These are phyloP conservation scores for Hedychridium roseum DNA, from an alignment of 2,888 invertebrate genomes.

Conservation along the genomic window DNA sequence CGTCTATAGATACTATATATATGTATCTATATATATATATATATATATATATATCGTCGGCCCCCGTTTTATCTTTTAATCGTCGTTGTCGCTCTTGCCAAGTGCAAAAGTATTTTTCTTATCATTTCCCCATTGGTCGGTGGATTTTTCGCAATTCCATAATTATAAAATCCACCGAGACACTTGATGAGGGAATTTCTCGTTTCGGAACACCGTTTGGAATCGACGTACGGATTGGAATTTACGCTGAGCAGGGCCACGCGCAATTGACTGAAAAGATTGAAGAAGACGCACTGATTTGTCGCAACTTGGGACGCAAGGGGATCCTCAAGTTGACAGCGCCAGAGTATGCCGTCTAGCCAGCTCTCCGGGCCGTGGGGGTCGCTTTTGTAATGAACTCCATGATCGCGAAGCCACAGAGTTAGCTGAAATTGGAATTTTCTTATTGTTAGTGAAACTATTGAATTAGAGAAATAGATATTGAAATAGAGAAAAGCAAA, in stretches of 20 bases:
- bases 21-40: too few species aligned
- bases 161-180: conserved; percentile 25
- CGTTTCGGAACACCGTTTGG: conserved; percentile 29
- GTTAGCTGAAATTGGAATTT: conserved; percentile 41
- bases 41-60: too few species aligned
- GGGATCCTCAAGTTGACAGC: conserved; percentile 46
- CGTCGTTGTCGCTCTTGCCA: conserved; percentile 27
- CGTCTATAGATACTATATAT: too few species aligned
- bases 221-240: conserved; percentile 25
- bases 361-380: conserved; percentile 32
- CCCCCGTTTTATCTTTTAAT: too few species aligned
- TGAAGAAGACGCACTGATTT: conserved; percentile 49
- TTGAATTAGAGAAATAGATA: not conserved
- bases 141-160: conserved; percentile 5
- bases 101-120: conserved; percentile 34
- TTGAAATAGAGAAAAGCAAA: not conserved
- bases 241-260: conserved; percentile 40
- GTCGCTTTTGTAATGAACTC: conserved; percentile 44
- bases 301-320: conserved; percentile 41
- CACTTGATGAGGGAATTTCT: conserved; percentile 36
- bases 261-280: conserved; percentile 50
- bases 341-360: conserved; percentile 53
- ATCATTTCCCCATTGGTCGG: conserved; percentile 43
- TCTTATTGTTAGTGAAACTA: too few species aligned
- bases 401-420: conserved; percentile 49